phyloP scores from a whole-genome alignment of 2,888 invertebrate genomes.

The Lomographa bimaculata region DNA sequence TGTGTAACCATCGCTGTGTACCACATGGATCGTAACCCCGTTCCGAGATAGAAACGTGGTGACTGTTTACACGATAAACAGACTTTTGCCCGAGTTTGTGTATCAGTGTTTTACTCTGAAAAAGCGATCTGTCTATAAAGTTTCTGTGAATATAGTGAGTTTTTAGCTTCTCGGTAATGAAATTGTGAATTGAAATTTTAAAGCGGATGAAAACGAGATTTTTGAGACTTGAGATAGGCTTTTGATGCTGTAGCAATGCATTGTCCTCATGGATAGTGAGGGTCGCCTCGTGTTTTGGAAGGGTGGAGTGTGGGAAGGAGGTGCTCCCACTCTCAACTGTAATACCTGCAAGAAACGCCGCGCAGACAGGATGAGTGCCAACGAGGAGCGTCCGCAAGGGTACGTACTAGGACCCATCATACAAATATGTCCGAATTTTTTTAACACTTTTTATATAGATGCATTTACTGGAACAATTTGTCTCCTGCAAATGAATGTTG shows the following conservation, averaged over 20 bases:
- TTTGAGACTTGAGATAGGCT: constrained; percentile 20
- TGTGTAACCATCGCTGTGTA: too few relatives aligned
- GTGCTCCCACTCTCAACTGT: constrained; percentile 69
- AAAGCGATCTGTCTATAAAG: constrained; percentile 28
- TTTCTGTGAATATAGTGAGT: constrained; percentile 39
- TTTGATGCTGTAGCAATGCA: constrained; percentile 41
- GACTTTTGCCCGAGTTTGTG: constrained; percentile 42
- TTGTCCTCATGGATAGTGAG: constrained; percentile 69
- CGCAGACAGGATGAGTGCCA: constrained; percentile 71
- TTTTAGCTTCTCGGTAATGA: too few relatives aligned
- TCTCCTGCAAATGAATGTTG: constrained; percentile 6
- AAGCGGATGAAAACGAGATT: too few relatives aligned
- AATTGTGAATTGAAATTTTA: constrained; percentile 3
- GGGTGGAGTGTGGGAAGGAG: constrained; percentile 73
- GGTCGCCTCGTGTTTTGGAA: constrained; percentile 76
- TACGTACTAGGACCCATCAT: constrained; percentile 43
- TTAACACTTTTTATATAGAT: too few relatives aligned
- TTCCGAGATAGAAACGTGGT: constrained; percentile 43
- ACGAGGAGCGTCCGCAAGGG: constrained; percentile 70
- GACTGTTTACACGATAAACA: constrained; percentile 55
- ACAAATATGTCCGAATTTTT: not conserved
- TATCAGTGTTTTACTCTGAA: constrained; percentile 39
- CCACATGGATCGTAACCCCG: constrained; percentile 53
- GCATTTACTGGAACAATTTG: not conserved
- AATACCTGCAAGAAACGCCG: constrained; percentile 76